Evolutionary conservation across 2,888 invertebrate species (phyloP), one percentile per base, ranked within the genome.

Genomic region (Cybosia mesomella): DNA sequence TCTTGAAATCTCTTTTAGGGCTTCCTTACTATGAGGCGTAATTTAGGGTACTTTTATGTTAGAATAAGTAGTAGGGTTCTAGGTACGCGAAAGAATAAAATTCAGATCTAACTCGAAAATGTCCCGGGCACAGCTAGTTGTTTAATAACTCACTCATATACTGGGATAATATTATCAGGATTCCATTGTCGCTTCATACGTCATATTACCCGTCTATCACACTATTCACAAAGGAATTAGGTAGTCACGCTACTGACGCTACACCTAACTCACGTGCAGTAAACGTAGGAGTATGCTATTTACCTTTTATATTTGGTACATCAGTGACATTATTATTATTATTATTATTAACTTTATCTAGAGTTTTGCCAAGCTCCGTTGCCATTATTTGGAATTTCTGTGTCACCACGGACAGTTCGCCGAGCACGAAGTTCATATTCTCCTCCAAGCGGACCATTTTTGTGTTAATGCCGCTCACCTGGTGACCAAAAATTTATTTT

Each of bases 351-450:
- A 97, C 96, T 80, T 97, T 96, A 76, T 97, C 96, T 66, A 98
- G 87, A 0, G 97, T 97, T 18, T 96, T 95, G 0, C 97, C 97
- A 0, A 98, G 93, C 0, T 97, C 97, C 0, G 95, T 92, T 87
- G 98, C 98, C 75, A 98, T 98, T 83, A 96, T 96, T 84, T 97
- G 97, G 91, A 98, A 98, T 89, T 98, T 98, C 79, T 97, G 97
- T 1, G 98, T 97, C 43, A 98, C 97, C 10, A 98, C 91, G 0
- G 97, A 97, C 68, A 98, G 91, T 67, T 97, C 95, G 9, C 98
- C 98, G 71, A 98, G 91, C 59, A 98, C 95, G 86, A 96, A 98
- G 90, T 98, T 98, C 72, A 98, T 94, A 89, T 98, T 97, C 65
- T 96, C 96, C 76, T 97, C 97, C 36, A 98, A 97, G 85, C 97